Base-by-base conservation (phyloP, 2,888 invertebrate species). In the Helleia helle region DNA sequence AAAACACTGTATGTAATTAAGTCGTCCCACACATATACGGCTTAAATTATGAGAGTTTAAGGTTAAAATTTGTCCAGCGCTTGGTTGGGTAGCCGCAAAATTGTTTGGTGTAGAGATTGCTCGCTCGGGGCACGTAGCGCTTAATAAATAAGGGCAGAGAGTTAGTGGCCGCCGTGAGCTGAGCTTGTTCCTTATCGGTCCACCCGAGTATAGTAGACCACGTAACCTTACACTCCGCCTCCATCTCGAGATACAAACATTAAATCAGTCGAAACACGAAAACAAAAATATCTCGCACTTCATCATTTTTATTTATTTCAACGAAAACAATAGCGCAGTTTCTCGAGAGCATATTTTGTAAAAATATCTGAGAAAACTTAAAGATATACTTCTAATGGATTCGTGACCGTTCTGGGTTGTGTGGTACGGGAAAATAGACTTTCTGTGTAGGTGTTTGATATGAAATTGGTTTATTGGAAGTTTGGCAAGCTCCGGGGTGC, bases 141-240 rank as follows among this genome's bases (percentile, higher is more conserved):
- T 62, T 71, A 66, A 74, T 80, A 79, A 81, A 83, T 80, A 80
- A 74, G 69, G 60, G 55, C 59, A 50, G 59, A 72, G 74, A 77
- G 66, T 77, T 75, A 77, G 67, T 67, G 60, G 62, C 48, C 56
- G 68, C 65, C 65, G 61, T 65, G 62, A 66, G 65, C 68, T 56
- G 55, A 58, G 62, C 70, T 59, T 63, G 71, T 72, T 70, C 61
- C 72, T 80, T 80, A 81, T 80, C 80, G 58, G 51, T 58, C 56
- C 48, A 50, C 49, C 57, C 56, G 59, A 62, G 62, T 71, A 59
- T 63, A 62, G 67, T 66, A 58, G 59, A 55, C 59, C 54, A 55
- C 55, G 77, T 71, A 74, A 76, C 70, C 63, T 64, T 68, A 76
- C 60, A 73, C 73, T 60, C 54, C 57, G 49, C 54, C 65, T 59